Percentiles rank a stretch among this genome's conserved stretches.
Conservation (phyloP, 2,797 vertebrate genomes). For the Paramormyrops hopkinsi region DNA sequence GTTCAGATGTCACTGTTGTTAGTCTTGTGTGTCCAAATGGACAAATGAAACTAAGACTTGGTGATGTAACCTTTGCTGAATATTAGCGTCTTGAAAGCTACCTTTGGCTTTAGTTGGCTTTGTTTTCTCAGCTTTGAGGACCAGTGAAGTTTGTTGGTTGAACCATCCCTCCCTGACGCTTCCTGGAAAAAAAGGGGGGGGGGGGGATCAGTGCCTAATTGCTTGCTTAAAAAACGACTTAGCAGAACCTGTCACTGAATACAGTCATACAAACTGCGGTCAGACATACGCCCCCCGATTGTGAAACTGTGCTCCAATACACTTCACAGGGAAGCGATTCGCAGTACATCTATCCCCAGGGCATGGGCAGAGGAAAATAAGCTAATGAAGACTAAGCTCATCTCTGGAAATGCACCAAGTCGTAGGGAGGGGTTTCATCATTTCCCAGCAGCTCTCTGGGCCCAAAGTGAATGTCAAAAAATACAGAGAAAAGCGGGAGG, state of each 20-base stretch:
- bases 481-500: background rate
- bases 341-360: background rate
- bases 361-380: background rate
- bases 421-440: background rate
- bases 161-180: conserved; percentile 55
- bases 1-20: background rate
- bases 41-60: background rate
- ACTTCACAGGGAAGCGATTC: background rate
- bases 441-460: background rate
- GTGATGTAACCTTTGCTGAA: background rate
- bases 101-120: conserved; percentile 21
- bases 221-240: background rate
- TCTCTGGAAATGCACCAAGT: conserved; percentile 18
- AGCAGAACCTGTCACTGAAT: background rate
- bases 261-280: background rate
- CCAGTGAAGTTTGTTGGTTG: conserved; percentile 56
- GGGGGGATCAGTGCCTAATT: background rate
- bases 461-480: background rate
- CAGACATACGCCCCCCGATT: background rate
- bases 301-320: background rate
- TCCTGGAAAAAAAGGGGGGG: conserved; percentile 41
- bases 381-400: conserved; percentile 13
- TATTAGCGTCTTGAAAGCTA: background rate
- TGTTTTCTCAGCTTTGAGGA: conserved; percentile 19
- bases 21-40: background rate